A percentile compares a stretch with the other conserved stretches of the same genome.
These are phyloP conservation scores for Drosophila falleni DNA, from an alignment of 2,888 invertebrate genomes.

Conservation along the genomic window DNA sequence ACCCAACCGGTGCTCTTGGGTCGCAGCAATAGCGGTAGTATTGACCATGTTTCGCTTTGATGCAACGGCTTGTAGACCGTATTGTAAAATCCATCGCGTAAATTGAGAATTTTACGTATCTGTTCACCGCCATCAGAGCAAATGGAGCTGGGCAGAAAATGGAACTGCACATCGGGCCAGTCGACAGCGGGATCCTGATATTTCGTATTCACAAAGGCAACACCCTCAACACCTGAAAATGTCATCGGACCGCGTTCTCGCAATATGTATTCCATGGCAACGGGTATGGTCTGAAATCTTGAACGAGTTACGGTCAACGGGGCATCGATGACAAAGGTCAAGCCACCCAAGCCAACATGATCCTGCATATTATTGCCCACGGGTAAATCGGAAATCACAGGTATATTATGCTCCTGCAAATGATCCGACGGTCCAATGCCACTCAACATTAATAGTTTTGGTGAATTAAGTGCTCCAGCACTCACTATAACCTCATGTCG, in stretches of 20 bases:
- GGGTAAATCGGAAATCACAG: slow-evolving; percentile 90
- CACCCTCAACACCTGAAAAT: slow-evolving; percentile 92
- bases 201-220: slow-evolving; percentile 94
- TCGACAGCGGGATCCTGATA: slow-evolving; percentile 91
- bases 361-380: slow-evolving; percentile 95
- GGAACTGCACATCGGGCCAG: slow-evolving; percentile 95
- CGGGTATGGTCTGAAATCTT: slow-evolving; percentile 91
- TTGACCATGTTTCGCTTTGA: slow-evolving; percentile 93
- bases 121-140: slow-evolving; percentile 94
- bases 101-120: slow-evolving; percentile 90
- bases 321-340: slow-evolving; percentile 93
- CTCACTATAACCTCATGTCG: slow-evolving; percentile 93
- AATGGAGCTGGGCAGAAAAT: slow-evolving; percentile 93
- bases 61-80: slow-evolving; percentile 93
- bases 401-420: slow-evolving; percentile 90
- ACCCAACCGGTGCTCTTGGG: slow-evolving; percentile 96
- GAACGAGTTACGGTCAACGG: slow-evolving; percentile 92
- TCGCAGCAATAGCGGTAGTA: slow-evolving; percentile 92
- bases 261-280: slow-evolving; percentile 92
- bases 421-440: slow-evolving; percentile 94
- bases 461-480: slow-evolving; percentile 94
- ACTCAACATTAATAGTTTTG: slow-evolving; percentile 96
- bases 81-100: slow-evolving; percentile 93
- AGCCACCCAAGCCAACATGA: slow-evolving; percentile 94
- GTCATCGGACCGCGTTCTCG: slow-evolving; percentile 94